Percentiles rank a stretch among this genome's conserved stretches.
Conservation (phyloP, 1,140 invertebrate genomes). For the Andricus grossulariae region DNA sequence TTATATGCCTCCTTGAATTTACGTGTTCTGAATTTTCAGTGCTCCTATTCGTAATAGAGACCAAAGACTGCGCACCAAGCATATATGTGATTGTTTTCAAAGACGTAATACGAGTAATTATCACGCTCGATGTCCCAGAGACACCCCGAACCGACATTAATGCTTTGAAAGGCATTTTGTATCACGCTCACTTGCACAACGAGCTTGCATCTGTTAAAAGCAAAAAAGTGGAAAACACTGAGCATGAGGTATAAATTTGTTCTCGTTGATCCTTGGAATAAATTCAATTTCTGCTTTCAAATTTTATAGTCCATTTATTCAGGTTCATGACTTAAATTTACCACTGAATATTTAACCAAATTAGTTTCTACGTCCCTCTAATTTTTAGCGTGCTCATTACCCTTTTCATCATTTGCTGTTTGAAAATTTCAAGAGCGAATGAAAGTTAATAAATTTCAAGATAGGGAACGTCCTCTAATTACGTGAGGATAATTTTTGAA, state of each 20-base stretch:
- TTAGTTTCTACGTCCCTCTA: not conserved
- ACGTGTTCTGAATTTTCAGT: not conserved
- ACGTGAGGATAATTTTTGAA: too few relatives aligned
- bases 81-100: constrained; percentile 56
- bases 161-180: constrained; percentile 54
- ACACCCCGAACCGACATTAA: constrained; percentile 49
- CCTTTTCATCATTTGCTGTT: not conserved
- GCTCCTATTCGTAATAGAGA: constrained; percentile 50
- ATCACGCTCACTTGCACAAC: constrained; percentile 55
- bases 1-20: constrained; percentile 3
- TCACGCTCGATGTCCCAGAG: constrained; percentile 57
- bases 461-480: too few relatives aligned
- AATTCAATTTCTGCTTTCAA: not conserved
- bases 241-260: constrained; percentile 2
- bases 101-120: constrained; percentile 62
- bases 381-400: not conserved
- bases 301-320: constrained; percentile 13
- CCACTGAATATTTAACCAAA: constrained; percentile 4
- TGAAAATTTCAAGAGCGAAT: not conserved
- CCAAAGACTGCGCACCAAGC: constrained; percentile 53
- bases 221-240: not conserved
- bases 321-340: not conserved
- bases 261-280: not conserved
- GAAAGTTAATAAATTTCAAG: too few relatives aligned
- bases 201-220: constrained; percentile 51